Conservation (phyloP, 2,797 vertebrate genomes). For the Hapalemur alaotrensis region DNA sequence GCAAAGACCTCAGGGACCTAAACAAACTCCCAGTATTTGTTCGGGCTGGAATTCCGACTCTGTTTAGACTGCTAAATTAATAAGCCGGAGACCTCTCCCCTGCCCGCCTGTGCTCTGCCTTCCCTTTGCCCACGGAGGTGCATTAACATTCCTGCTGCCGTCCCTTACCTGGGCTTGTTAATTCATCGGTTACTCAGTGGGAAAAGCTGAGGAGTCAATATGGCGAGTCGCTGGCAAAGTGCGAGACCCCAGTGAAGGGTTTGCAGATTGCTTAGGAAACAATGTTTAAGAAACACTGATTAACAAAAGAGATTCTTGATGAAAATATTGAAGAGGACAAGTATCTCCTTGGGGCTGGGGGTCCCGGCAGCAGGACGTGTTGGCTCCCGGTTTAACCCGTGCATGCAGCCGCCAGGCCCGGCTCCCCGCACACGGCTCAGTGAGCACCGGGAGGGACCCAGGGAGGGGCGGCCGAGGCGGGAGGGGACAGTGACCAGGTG, state of each 20-base stretch:
- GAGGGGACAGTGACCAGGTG: accelerated
- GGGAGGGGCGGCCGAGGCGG: accelerated
- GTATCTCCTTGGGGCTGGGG: neutral
- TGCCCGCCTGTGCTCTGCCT: neutral
- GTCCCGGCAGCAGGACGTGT: accelerated
- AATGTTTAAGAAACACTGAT: neutral
- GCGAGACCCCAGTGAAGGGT: neutral
- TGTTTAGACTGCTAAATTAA: conserved; percentile 67
- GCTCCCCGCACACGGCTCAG: neutral
- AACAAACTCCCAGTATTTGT: conserved; percentile 45
- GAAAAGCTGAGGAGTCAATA: conserved; percentile 43
- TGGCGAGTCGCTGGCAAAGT: neutral
- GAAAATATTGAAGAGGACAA: neutral
- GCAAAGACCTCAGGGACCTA: conserved; percentile 56
- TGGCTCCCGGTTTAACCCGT: accelerated
- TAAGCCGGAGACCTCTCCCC: conserved; percentile 67
- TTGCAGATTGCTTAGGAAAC: neutral
- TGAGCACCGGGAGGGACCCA: accelerated
- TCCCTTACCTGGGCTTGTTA: conserved; percentile 54
- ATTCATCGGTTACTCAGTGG: conserved; percentile 59
- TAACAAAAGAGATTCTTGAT: neutral
- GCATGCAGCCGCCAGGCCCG: accelerated
- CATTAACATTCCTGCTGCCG: conserved; percentile 23
- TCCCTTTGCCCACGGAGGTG: conserved; percentile 63
- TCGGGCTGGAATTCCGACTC: conserved; percentile 68